Evolutionary conservation across 2,113 vertebrate species (phyloP).

Genomic region (rat (Rattus norvegicus)): GRCr8 NC_086027.1:19158001-19158500

Average conservation of each 20-base stretch:
- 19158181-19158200: not conserved
- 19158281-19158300: conserved; percentile 1
- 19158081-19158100: not conserved
- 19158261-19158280: not conserved
- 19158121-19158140: not conserved
- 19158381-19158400: not conserved
- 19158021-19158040: not conserved
- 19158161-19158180: not conserved
- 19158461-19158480: not conserved
- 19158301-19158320: not conserved
- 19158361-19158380: not conserved
- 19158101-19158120: not conserved
- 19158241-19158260: not conserved
- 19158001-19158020: not conserved
- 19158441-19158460: not conserved
- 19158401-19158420: not conserved
- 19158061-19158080: too few relatives aligned
- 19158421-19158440: not conserved
- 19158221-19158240: not conserved
- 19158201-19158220: not conserved
- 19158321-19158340: not conserved
- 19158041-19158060: not conserved
- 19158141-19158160: not conserved
- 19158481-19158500: not conserved
- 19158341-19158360: not conserved